Base-by-base conservation (phyloP, 2,797 vertebrate species). In the Sebastes miniatus region DNA sequence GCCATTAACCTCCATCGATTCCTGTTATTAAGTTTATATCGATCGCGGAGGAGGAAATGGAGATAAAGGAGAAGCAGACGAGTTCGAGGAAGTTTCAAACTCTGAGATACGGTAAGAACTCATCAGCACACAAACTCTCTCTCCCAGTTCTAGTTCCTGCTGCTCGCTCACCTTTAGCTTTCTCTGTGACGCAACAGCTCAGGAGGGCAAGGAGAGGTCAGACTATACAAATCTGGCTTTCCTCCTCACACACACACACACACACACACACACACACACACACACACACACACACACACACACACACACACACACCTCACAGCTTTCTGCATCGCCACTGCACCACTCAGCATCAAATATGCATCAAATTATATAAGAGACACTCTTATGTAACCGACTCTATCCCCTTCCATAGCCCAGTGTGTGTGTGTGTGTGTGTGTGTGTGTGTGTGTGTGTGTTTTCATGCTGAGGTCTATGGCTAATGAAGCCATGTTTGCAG, bases 361-460 rank as follows among this genome's bases (percentile, higher is more conserved):
- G 92, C 90, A 94, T 92, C 83, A 81, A 87, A 94, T 95, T 94
- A 95, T 91, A 93, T 94, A 95, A 96, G 74, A 86, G 77, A 72
- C 57, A 8, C 71, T 72, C 78, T 93, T 92, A 91, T 47, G 77
- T 83, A 94, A 93, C 69, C 71, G 31, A 70, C 79, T 87, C 76
- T 27, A 83, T 89, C 87, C 86, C 77, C 81, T 85, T 69, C 68
- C 47, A 78, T 64, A 72, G n/a, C 81, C 82, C 69, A 32, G 31
- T 68, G 63, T 27, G 65, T 50, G 29, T 27, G 4, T 27, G 31
- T 47, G 59, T 76, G 64, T n/a, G n/a, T n/a, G n/a, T 71, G 76
- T 71, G 54, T 16, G 77, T 57, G 81, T 56, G 72, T 47, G 31
- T 47, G 59, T 76, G 64, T 77, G 86, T 79, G 85, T 79, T 83